phyloP scores from a whole-genome alignment of 2,113 vertebrate genomes.

The Acinonyx jubatus region DNA sequence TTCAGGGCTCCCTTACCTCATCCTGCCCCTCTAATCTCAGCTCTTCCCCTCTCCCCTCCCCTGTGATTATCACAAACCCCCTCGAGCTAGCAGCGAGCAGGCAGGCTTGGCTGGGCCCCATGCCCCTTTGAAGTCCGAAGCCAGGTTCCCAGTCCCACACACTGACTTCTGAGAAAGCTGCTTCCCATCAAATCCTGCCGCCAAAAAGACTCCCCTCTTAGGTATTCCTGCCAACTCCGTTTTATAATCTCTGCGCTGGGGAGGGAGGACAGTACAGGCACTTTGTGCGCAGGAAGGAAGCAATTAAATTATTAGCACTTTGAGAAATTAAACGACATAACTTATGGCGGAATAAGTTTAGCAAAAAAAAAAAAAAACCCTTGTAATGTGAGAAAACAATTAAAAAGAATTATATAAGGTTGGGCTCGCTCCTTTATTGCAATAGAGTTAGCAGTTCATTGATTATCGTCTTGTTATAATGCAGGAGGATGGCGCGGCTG shows the following conservation, averaged over 20 bases:
- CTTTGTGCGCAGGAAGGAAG: slow-evolving; percentile 89
- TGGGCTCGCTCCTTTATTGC: slow-evolving; percentile 85
- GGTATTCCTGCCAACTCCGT: slow-evolving; percentile 81
- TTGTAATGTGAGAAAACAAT: slow-evolving; percentile 89
- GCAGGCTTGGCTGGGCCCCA: slow-evolving; percentile 36
- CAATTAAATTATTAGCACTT: slow-evolving; percentile 90
- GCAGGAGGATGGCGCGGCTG: slow-evolving; percentile 70
- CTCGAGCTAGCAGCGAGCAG: background rate
- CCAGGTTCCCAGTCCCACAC: slow-evolving; percentile 37
- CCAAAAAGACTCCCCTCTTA: slow-evolving; percentile 76
- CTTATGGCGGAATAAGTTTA: slow-evolving; percentile 87
- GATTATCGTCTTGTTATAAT: slow-evolving; percentile 83
- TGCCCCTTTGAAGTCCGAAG: slow-evolving; percentile 49
- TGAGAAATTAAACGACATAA: slow-evolving; percentile 88
- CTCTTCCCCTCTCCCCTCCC: background rate
- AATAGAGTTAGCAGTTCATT: slow-evolving; percentile 87
- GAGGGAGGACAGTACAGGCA: slow-evolving; percentile 77
- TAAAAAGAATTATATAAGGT: slow-evolving; percentile 89
- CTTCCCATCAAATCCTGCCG: slow-evolving; percentile 64
- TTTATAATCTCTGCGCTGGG: slow-evolving; percentile 78
- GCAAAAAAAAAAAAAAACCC: slow-evolving; percentile 69
- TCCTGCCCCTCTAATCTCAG: background rate
- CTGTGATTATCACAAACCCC: slow-evolving; percentile 53
- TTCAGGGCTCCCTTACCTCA: background rate
- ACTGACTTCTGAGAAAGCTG: slow-evolving; percentile 68